Evolutionary conservation across 2,888 invertebrate species (phyloP).

Genomic region (Sisyra nigra): DNA sequence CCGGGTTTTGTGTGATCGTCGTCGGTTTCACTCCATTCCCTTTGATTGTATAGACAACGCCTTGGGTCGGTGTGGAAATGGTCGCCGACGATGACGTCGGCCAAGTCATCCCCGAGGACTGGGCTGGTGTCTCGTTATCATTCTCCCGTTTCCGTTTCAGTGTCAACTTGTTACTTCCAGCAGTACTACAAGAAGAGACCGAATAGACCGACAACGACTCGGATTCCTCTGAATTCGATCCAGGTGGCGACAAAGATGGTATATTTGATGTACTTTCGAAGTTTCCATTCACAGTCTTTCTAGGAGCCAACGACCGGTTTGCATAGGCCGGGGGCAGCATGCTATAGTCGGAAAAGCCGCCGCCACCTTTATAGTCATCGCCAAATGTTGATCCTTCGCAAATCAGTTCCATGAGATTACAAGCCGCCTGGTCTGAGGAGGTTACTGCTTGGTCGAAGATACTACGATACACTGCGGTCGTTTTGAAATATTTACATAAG

Average conservation of each 20-base stretch:
- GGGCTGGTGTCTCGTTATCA: conserved; percentile 15
- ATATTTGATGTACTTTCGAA: background rate
- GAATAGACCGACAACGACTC: too few species aligned
- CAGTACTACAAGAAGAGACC: conserved; percentile 50
- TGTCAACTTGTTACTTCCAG: conserved; percentile 67
- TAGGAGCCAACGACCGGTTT: conserved; percentile 40
- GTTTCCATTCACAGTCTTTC: conserved; percentile 12
- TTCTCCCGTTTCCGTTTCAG: conserved; percentile 61
- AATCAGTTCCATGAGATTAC: conserved; percentile 55
- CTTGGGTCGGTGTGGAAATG: background rate
- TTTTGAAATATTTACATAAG: conserved; percentile 68
- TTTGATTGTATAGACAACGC: background rate
- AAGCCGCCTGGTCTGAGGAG: conserved; percentile 32
- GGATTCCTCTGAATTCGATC: too few species aligned
- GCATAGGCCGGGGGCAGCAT: conserved; percentile 59
- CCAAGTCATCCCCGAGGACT: too few species aligned
- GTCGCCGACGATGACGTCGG: conserved; percentile 7
- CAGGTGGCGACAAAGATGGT: too few species aligned
- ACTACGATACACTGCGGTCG: conserved; percentile 50
- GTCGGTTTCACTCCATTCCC: background rate
- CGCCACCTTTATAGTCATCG: conserved; percentile 57
- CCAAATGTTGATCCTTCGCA: conserved; percentile 65
- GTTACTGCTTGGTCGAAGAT: conserved; percentile 30
- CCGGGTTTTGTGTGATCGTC: background rate
- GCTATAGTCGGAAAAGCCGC: conserved; percentile 55